A percentile compares a stretch with the other conserved stretches of the same genome.
phyloP scores from a whole-genome alignment of 2,113 vertebrate genomes.

The Danio rerio region DNA sequence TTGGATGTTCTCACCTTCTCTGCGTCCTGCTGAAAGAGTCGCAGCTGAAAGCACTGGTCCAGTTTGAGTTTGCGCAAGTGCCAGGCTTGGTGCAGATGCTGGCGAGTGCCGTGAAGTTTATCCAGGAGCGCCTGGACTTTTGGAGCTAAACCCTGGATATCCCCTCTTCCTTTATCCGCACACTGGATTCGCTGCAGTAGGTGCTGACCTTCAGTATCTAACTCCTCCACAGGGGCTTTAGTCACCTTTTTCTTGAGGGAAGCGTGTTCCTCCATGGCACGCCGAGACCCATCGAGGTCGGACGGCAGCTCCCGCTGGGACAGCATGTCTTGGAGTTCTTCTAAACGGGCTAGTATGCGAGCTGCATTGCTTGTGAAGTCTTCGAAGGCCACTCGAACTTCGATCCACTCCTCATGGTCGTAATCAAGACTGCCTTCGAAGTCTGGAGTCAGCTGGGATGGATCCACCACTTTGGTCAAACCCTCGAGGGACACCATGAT shows the following conservation, averaged over 20 bases:
- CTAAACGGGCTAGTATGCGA: constrained; percentile 88
- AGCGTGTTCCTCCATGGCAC: constrained; percentile 94
- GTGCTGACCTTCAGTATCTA: constrained; percentile 92
- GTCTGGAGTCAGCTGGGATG: constrained; percentile 95
- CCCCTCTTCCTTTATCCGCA: constrained; percentile 54
- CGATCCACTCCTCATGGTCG: constrained; percentile 98
- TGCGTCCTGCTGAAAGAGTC: constrained; percentile 97
- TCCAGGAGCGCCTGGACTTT: constrained; percentile 94
- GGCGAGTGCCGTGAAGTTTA: constrained; percentile 90
- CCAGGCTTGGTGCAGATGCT: constrained; percentile 99
- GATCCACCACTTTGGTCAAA: constrained; percentile 97
- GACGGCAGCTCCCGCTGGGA: constrained; percentile 93
- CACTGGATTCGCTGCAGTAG: constrained; percentile 91
- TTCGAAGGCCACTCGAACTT: constrained; percentile 91
- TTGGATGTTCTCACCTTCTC: constrained; percentile 84
- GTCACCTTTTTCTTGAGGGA: constrained; percentile 93
- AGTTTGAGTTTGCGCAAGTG: constrained; percentile 95
- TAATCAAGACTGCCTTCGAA: constrained; percentile 97
- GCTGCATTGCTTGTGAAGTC: constrained; percentile 92
- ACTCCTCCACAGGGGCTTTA: constrained; percentile 93
- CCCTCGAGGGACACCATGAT: constrained; percentile 99
- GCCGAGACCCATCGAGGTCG: constrained; percentile 91
- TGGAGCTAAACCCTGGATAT: constrained; percentile 89
- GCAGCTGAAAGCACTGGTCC: constrained; percentile 98
- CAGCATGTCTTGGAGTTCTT: constrained; percentile 95